Percentiles rank a stretch among this genome's conserved stretches.
Evolutionary conservation across 2,888 invertebrate species (phyloP).

Genomic region (Rotaria sp.): DNA sequence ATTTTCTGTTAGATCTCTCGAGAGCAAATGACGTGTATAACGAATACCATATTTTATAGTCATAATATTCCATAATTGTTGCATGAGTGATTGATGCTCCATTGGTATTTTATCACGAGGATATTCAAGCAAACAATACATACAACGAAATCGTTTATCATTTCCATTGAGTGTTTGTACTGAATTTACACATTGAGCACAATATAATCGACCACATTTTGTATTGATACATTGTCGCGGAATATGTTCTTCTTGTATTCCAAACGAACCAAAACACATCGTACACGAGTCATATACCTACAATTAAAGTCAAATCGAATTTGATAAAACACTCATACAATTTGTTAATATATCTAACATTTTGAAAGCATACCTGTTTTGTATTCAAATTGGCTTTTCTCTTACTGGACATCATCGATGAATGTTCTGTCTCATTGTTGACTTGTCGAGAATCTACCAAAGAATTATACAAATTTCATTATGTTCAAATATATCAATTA

Average conservation of each 20-base stretch:
- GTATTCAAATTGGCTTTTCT: background rate
- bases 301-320: background rate
- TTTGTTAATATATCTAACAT: too few species aligned
- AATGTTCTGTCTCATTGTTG: background rate
- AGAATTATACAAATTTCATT: background rate
- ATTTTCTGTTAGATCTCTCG: background rate
- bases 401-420: background rate
- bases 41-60: background rate
- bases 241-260: background rate
- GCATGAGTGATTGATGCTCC: background rate
- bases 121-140: slow-evolving; percentile 5
- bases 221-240: background rate
- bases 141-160: background rate
- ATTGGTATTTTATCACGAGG: background rate
- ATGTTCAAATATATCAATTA: background rate
- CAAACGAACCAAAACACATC: background rate
- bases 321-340: background rate
- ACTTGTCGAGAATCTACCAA: background rate
- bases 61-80: background rate
- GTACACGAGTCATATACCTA: background rate
- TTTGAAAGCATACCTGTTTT: background rate
- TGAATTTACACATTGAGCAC: background rate
- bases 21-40: background rate
- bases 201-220: background rate
- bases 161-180: background rate